phyloP scores from a whole-genome alignment of 2,113 vertebrate genomes.

The Colinus virginianus region DNA sequence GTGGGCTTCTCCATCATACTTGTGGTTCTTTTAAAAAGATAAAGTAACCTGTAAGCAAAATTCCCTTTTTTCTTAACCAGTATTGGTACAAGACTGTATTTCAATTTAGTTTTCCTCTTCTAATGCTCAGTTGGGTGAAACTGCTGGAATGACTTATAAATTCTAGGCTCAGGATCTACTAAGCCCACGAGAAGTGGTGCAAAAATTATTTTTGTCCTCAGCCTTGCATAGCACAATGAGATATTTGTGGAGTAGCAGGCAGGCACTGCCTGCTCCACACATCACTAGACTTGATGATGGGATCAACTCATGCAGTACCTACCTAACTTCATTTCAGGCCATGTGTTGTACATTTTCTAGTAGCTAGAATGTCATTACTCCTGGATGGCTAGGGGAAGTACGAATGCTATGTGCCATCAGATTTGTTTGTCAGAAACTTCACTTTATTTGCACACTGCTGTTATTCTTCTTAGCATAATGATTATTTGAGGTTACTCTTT shows the following conservation, averaged over 20 bases:
- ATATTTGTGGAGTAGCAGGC: neutral
- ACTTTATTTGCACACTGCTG: neutral
- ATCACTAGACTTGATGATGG: neutral
- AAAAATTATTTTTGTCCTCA: neutral
- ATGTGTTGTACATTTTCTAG: neutral
- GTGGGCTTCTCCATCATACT: fast-evolving
- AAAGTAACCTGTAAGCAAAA: neutral
- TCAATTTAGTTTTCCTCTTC: neutral
- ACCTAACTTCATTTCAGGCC: neutral
- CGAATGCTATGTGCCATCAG: neutral
- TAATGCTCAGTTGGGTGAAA: neutral
- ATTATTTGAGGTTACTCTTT: neutral
- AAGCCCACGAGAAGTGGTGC: neutral
- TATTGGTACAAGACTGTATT: neutral
- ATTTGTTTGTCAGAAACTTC: neutral
- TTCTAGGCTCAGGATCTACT: neutral
- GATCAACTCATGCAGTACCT: neutral
- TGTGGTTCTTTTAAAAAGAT: neutral
- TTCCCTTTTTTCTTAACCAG: neutral
- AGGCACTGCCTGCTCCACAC: neutral
- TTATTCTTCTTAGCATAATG: neutral
- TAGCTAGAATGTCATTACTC: neutral
- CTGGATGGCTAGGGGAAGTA: neutral
- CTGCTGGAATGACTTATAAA: neutral
- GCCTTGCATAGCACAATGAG: neutral